phyloP scores from a whole-genome alignment of 2,797 vertebrate genomes.

The Labeo calbasu region DNA sequence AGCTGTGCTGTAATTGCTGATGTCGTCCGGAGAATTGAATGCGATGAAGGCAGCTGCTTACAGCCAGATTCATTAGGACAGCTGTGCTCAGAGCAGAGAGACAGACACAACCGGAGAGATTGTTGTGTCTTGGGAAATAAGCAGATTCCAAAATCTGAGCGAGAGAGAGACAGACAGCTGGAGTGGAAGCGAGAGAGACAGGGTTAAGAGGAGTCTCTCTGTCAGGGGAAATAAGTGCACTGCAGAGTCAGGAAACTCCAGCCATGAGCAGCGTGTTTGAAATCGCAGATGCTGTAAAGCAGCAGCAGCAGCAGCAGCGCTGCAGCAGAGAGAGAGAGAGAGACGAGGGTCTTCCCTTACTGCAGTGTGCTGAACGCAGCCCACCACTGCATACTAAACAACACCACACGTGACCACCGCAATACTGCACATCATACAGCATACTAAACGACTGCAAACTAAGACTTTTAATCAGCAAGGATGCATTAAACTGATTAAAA shows the following conservation, averaged over 20 bases:
- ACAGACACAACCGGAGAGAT: conserved; percentile 30
- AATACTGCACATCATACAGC: conserved; percentile 3
- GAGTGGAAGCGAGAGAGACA: neutral
- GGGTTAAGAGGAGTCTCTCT: conserved; percentile 41
- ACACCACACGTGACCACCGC: neutral
- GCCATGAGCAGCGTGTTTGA: conserved; percentile 44
- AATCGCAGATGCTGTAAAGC: conserved; percentile 7
- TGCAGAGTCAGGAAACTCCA: conserved; percentile 61
- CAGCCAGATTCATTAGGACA: conserved; percentile 79
- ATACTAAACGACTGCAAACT: neutral
- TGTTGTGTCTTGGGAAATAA: conserved; percentile 29
- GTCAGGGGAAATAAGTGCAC: conserved; percentile 55
- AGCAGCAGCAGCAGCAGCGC: conserved; percentile 6
- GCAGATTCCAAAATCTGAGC: conserved; percentile 25
- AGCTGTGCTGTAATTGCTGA: conserved; percentile 77
- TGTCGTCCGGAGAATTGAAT: conserved; percentile 80
- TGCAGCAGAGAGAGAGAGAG: neutral
- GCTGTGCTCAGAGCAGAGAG: conserved; percentile 65
- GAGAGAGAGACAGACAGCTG: neutral
- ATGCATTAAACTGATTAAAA: neutral
- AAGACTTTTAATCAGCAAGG: neutral
- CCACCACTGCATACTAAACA: conserved; percentile 18
- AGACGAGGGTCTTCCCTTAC: conserved; percentile 18
- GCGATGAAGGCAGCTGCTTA: conserved; percentile 82
- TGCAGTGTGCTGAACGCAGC: conserved; percentile 36